Conservation (phyloP, 2,888 invertebrate genomes). For the Tortrix viridana region DNA sequence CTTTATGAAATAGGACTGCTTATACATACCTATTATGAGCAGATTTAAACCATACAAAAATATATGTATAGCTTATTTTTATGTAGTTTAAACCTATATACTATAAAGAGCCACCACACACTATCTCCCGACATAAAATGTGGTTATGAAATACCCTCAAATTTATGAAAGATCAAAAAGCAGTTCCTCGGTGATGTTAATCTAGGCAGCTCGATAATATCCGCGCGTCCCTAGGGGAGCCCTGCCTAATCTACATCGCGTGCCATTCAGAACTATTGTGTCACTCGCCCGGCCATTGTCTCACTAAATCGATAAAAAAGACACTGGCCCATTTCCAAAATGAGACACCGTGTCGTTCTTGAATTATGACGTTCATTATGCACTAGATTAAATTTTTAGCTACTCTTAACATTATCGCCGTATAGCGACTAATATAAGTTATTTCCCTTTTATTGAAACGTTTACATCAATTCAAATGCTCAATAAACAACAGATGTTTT, state of each 20-base stretch:
- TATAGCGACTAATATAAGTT: too few relatives aligned
- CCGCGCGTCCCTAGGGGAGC: conserved; percentile 47
- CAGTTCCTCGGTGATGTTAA: conserved; percentile 26
- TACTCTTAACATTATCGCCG: too few relatives aligned
- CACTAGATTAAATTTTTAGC: background rate
- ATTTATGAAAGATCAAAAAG: conserved; percentile 33
- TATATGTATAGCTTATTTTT: too few relatives aligned
- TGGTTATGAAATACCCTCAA: background rate
- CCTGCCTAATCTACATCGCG: conserved; percentile 82
- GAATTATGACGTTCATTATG: conserved; percentile 31
- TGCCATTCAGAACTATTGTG: conserved; percentile 78
- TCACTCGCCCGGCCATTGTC: conserved; percentile 72
- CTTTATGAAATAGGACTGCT: too few relatives aligned
- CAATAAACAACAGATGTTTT: too few relatives aligned
- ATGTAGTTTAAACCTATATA: too few relatives aligned
- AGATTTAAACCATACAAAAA: too few relatives aligned
- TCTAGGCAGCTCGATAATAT: conserved; percentile 25
- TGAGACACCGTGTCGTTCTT: conserved; percentile 45
- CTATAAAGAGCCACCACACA: too few relatives aligned
- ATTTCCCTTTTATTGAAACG: too few relatives aligned
- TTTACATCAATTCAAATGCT: too few relatives aligned
- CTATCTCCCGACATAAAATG: background rate
- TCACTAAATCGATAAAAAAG: conserved; percentile 77
- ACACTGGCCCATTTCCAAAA: conserved; percentile 74
- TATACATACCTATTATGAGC: too few relatives aligned